Percentiles rank a stretch among this genome's conserved stretches.
Conservation (phyloP, 2,113 vertebrate genomes). For the Meriones unguiculatus region DNA sequence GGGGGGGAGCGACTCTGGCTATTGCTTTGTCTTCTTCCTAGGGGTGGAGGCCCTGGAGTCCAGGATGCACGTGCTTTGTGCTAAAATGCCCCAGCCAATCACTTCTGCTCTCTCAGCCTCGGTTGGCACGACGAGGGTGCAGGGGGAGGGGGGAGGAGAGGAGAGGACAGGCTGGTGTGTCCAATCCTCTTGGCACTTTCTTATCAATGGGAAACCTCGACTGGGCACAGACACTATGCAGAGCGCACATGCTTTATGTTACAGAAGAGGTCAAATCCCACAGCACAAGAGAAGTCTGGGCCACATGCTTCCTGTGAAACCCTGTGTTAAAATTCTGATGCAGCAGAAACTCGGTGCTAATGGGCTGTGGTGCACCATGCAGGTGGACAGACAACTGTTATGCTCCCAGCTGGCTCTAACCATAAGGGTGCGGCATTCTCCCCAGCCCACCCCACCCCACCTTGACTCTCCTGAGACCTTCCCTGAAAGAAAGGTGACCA, state of each 20-base stretch:
- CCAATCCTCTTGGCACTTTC: not conserved
- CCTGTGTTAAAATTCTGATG: not conserved
- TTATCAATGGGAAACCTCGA: not conserved
- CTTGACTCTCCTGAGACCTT: not conserved
- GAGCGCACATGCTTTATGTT: not conserved
- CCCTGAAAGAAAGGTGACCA: not conserved
- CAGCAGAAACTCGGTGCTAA: not conserved
- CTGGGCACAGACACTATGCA: not conserved
- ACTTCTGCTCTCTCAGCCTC: not conserved
- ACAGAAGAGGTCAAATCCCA: slow-evolving; percentile 11
- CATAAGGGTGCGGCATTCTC: not conserved
- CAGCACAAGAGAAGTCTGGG: not conserved
- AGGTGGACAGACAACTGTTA: rapidly evolving
- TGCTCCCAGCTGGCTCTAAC: not conserved
- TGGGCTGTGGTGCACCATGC: not conserved
- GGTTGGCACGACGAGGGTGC: not conserved
- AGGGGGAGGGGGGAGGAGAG: not conserved
- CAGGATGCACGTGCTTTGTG: not conserved
- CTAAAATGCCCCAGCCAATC: not conserved
- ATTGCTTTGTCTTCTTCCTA: not conserved
- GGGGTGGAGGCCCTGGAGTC: not conserved
- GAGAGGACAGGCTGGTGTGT: not conserved
- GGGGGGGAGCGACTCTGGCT: rapidly evolving
- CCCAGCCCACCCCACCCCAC: no score
- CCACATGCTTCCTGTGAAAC: not conserved